phyloP scores from a whole-genome alignment of 2,888 invertebrate genomes.

The Lydus trimaculatus region DNA sequence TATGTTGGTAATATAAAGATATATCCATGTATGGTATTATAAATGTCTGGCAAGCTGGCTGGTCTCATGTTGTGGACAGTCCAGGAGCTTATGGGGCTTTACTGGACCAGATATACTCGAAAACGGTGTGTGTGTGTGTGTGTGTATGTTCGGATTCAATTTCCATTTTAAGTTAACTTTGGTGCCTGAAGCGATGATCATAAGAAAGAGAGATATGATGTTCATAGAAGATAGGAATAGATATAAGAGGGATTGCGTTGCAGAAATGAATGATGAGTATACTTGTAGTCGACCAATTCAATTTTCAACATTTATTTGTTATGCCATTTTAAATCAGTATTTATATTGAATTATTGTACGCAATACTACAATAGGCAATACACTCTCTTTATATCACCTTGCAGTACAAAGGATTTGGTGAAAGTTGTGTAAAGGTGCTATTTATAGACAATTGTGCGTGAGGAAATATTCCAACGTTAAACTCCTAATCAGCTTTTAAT shows the following conservation, averaged over 20 bases:
- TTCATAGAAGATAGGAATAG: constrained; percentile 41
- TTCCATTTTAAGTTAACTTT: constrained; percentile 56
- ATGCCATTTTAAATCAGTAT: too few relatives aligned
- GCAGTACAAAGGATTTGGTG: constrained; percentile 39
- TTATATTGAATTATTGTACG: constrained; percentile 35
- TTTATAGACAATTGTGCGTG: constrained; percentile 24
- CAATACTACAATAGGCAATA: constrained; percentile 39
- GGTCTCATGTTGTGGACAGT: constrained; percentile 18
- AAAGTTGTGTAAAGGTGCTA: constrained; percentile 44
- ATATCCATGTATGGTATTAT: not conserved
- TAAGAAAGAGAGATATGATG: constrained; percentile 29
- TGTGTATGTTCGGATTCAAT: constrained; percentile 49
- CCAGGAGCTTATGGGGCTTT: constrained; percentile 33
- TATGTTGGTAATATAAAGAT: constrained; percentile 21
- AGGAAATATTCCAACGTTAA: constrained; percentile 2
- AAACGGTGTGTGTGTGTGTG: constrained; percentile 34
- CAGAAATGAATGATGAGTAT: constrained; percentile 55
- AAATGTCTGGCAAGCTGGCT: not conserved
- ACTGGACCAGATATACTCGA: constrained; percentile 32
- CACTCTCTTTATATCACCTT: not conserved
- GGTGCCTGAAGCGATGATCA: constrained; percentile 39
- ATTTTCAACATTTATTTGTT: not conserved
- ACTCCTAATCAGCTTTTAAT: not conserved
- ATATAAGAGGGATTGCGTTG: constrained; percentile 49
- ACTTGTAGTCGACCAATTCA: constrained; percentile 37